Conservation (phyloP, 2,888 invertebrate species). For the Melolontha melolontha region DNA sequence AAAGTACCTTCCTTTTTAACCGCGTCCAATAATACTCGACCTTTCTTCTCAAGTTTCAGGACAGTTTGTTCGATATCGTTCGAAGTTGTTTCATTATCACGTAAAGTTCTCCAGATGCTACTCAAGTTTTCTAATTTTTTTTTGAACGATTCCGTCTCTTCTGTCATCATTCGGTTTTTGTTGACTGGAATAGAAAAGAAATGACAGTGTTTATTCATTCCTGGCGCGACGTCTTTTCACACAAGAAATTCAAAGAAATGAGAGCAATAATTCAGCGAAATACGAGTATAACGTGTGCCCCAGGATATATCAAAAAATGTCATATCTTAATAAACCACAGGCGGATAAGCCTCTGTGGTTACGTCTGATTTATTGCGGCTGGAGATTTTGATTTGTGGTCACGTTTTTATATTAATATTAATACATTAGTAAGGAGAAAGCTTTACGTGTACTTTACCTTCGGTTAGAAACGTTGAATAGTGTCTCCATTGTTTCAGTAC, state of each 20-base stretch:
- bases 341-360: no score
- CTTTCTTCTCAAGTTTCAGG: conserved; percentile 36
- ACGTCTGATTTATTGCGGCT: no score
- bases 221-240: conserved; percentile 6
- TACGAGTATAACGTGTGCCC: neutral
- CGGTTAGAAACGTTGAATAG: conserved; percentile 48
- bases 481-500: conserved; percentile 61
- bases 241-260: neutral
- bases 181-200: conserved; percentile 49
- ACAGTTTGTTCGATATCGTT: conserved; percentile 45
- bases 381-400: no score
- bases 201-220: conserved; percentile 25
- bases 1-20: conserved; percentile 71
- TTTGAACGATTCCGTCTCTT: conserved; percentile 65
- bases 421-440: neutral
- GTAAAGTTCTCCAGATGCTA: conserved; percentile 53
- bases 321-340: neutral
- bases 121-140: conserved; percentile 62
- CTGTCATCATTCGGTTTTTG: conserved; percentile 61
- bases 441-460: conserved; percentile 28
- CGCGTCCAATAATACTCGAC: conserved; percentile 56
- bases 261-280: conserved; percentile 10
- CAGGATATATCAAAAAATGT: conserved; percentile 1
- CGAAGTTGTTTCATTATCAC: conserved; percentile 57
- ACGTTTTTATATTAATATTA: conserved; percentile 13